phyloP scores from a whole-genome alignment of 2,113 vertebrate genomes.

The Pleuronectes platessa region DNA sequence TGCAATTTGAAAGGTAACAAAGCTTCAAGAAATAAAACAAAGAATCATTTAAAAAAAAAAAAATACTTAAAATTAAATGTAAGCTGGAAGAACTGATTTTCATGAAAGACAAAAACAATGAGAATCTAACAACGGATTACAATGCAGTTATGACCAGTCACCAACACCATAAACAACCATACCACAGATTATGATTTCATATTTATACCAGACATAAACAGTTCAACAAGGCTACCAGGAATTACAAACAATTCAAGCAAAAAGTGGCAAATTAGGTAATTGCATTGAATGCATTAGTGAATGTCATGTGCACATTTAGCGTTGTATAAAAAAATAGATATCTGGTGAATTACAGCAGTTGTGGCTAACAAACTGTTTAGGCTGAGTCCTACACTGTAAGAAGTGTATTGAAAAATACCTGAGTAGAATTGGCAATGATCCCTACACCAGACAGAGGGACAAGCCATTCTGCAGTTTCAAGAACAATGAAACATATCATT shows the following conservation, averaged over 20 bases:
- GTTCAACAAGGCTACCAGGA: conserved; percentile 14
- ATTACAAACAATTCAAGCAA: conserved; percentile 60
- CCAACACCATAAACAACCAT: conserved; percentile 33
- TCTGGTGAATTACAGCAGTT: conserved; percentile 63
- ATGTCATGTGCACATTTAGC: conserved; percentile 57
- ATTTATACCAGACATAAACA: conserved; percentile 16
- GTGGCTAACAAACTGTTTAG: conserved; percentile 28
- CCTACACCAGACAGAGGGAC: conserved; percentile 21
- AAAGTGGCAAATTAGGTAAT: conserved; percentile 47
- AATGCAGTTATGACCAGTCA: conserved; percentile 44
- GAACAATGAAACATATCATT: neutral
- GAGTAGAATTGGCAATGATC: conserved; percentile 63
- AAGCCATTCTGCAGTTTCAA: conserved; percentile 20
- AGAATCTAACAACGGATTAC: conserved; percentile 37
- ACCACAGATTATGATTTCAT: conserved; percentile 47
- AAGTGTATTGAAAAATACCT: conserved; percentile 64
- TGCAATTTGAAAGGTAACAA: conserved; percentile 5
- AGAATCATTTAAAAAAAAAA: conserved; percentile 32
- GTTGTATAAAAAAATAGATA: conserved; percentile 69
- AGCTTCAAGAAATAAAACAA: conserved; percentile 1
- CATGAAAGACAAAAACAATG: conserved; percentile 17
- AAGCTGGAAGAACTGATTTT: conserved; percentile 55
- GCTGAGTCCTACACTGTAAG: conserved; percentile 27
- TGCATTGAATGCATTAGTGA: conserved; percentile 61
- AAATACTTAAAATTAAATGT: conserved; percentile 10